phyloP scores from a whole-genome alignment of 2,888 invertebrate species.

The Spisula subtruncata region DNA sequence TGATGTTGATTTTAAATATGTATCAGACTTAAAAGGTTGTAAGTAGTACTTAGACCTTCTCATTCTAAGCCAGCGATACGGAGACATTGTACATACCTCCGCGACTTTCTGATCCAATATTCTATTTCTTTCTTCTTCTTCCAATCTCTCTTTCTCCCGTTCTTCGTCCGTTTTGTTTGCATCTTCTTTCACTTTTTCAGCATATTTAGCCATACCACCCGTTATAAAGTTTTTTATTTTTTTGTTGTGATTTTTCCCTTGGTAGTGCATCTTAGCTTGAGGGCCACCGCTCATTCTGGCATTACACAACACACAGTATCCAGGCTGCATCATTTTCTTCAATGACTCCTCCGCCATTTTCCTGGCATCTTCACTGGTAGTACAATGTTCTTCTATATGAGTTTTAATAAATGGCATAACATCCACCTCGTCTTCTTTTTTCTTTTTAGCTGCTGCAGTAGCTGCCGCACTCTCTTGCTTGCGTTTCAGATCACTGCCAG shows the following conservation, averaged over 20 bases:
- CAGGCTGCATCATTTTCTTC: constrained; percentile 73
- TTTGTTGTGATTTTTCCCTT: constrained; percentile 90
- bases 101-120: constrained; percentile 64
- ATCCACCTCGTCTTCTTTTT: constrained; percentile 64
- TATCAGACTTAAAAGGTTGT: too few relatives aligned
- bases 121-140: constrained; percentile 62
- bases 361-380: constrained; percentile 57
- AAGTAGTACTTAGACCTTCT: too few relatives aligned
- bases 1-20: too few relatives aligned
- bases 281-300: constrained; percentile 90
- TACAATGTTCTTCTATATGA: constrained; percentile 63
- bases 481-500: background rate
- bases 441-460: constrained; percentile 49
- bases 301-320: constrained; percentile 89
- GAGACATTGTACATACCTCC: constrained; percentile 53
- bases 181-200: constrained; percentile 59
- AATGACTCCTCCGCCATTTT: constrained; percentile 67
- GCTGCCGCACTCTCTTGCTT: constrained; percentile 39
- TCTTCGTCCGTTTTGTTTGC: constrained; percentile 56
- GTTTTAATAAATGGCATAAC: constrained; percentile 62
- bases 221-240: constrained; percentile 75
- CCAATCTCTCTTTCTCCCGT: constrained; percentile 47
- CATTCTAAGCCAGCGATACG: background rate
- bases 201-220: constrained; percentile 63
- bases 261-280: constrained; percentile 91